phyloP scores from a whole-genome alignment of 1,140 invertebrate genomes.

The Notospermus geniculatus region DNA sequence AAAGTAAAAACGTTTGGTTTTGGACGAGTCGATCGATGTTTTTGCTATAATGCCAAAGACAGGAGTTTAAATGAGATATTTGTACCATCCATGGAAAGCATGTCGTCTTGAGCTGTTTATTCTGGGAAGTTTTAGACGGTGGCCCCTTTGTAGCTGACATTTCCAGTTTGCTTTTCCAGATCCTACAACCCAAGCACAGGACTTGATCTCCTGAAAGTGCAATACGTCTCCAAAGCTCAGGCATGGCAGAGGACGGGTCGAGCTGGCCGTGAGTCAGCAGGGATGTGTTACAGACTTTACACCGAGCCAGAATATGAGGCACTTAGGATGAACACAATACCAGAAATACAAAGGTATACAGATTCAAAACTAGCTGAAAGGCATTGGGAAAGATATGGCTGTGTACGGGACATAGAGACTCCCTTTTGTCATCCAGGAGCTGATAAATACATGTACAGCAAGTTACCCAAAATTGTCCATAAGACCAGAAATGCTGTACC shows the following conservation, averaged over 20 bases:
- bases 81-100: slow-evolving; percentile 5
- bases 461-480: too few relatives aligned
- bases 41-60: too few relatives aligned
- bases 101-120: slow-evolving; percentile 14
- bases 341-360: slow-evolving; percentile 78
- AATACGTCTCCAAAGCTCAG: slow-evolving; percentile 85
- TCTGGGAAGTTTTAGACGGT: background rate
- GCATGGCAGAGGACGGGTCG: slow-evolving; percentile 84
- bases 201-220: slow-evolving; percentile 79
- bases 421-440: too few relatives aligned
- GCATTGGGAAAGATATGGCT: too few relatives aligned
- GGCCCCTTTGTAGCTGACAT: background rate
- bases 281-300: slow-evolving; percentile 81
- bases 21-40: too few relatives aligned
- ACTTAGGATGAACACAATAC: slow-evolving; percentile 70
- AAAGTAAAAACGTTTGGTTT: slow-evolving; percentile 1
- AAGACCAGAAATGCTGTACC: too few relatives aligned
- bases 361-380: background rate
- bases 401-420: too few relatives aligned
- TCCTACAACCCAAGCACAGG: slow-evolving; percentile 78
- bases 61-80: background rate
- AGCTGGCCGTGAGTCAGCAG: slow-evolving; percentile 81
- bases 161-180: slow-evolving; percentile 30
- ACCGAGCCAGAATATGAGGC: slow-evolving; percentile 69
- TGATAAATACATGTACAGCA: too few relatives aligned